Base-by-base conservation (phyloP, 2,797 vertebrate species). In the Bradypus variegatus region DNA sequence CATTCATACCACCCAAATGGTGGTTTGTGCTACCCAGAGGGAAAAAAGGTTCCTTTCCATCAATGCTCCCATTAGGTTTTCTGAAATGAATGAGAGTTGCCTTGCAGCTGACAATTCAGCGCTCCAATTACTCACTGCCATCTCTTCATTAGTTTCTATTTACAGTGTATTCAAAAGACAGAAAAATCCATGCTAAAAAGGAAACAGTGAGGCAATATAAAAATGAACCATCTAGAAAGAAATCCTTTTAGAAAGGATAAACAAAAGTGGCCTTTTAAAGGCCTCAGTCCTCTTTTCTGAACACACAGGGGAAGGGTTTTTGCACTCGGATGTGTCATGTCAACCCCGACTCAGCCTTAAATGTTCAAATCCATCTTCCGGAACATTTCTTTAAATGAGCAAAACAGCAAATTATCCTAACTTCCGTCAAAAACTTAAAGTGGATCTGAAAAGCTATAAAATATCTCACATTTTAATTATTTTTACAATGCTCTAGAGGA, bases 81-180 rank as follows among this genome's bases (percentile, higher is more conserved):
- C 91, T 87, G 91, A 92, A 93, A 62, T 96, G 94, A 95, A 92
- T 90, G 95, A 92, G 94, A 91, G 90, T 55, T 90, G 93, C 95
- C 93, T 93, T 92, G 94, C 94, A 95, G 91, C 94, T 92, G 96
- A 93, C 91, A 94, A 90, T 90, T 95, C 93, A 89, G 90, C 62
- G 94, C 90, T 94, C 92, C 86, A 86, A 91, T 92, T 82, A 80
- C 94, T 93, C 95, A 92, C 3, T 84, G 86, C 90, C 89, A 89
- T 94, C 86, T 94, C 94, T 96, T 95, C 95, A 95, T 95, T 94
- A 95, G 94, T 92, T 94, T 95, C 95, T 95, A 96, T 95, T 95
- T 93, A 96, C 93, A 73, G 92, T 88, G 87, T 92, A 93, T 93
- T 95, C 86, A 95, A 95, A 94, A 93, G 91, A 96, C 84, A 89